These are phyloP conservation scores for Illadopsis cleaveri DNA, from an alignment of 2,113 vertebrate genomes.

Conservation along the genomic window DNA sequence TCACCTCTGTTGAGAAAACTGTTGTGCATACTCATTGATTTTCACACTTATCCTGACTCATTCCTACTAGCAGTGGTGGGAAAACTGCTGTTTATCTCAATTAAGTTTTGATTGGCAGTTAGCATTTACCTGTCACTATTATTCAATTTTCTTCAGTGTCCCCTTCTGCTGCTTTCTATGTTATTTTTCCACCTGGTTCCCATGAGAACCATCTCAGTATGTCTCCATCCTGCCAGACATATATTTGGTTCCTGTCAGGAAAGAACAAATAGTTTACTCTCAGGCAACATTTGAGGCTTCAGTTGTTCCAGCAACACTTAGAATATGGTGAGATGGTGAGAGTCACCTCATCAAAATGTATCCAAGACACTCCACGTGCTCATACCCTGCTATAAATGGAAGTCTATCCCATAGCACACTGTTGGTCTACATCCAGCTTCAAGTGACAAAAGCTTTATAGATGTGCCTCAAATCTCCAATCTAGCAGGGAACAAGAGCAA, in stretches of 20 bases:
- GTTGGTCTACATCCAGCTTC: neutral
- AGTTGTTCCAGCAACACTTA: neutral
- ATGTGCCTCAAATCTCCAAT: neutral
- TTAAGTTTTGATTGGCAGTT: slow-evolving; percentile 75
- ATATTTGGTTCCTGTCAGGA: neutral
- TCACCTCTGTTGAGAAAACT: slow-evolving; percentile 15
- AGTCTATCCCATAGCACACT: neutral
- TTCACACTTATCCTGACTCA: slow-evolving; percentile 27
- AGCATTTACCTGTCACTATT: slow-evolving; percentile 68
- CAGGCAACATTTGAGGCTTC: neutral
- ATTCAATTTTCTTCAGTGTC: slow-evolving; percentile 37
- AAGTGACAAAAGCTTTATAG: neutral
- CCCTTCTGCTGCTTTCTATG: slow-evolving; percentile 58
- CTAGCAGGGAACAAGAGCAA: neutral
- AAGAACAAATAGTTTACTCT: neutral
- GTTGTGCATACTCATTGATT: slow-evolving; percentile 32
- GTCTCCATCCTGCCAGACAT: neutral
- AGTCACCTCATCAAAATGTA: neutral
- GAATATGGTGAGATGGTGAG: neutral
- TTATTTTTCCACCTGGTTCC: slow-evolving; percentile 68
- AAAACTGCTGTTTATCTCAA: slow-evolving; percentile 74
- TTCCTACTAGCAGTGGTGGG: slow-evolving; percentile 37
- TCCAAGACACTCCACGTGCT: neutral
- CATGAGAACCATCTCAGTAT: slow-evolving; percentile 64
- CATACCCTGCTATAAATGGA: neutral